Evolutionary conservation across 2,113 vertebrate species (phyloP), one percentile per base, ranked within the genome.

Genomic region (Crocuta crocuta): DNA sequence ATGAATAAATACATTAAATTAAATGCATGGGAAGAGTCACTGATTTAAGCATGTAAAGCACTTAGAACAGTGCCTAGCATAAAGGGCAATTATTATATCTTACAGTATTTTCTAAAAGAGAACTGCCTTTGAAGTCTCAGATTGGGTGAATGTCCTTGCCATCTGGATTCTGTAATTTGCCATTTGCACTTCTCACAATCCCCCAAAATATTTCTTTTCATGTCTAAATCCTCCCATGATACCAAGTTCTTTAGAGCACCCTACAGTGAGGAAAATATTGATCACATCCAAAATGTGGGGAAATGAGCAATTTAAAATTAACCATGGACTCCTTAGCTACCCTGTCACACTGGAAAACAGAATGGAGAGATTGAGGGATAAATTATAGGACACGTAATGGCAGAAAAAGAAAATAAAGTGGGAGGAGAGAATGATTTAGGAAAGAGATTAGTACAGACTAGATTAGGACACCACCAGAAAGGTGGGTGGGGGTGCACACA

Each of bases 341-440:
- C 24, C 24, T 24, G 16, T 73, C 31, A 24, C 19, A 89, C 26
- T 74, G 81, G 61, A 78, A 82, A 91, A 87, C 4, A 95, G 89
- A 86, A 43, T 73, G 33, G 53, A 91, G 82, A 74, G 39, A 61
- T 10, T 53, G 63, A 89, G 39, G n/a, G 10, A 31, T 21, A 84
- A 83, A 85, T 74, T 33, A 61, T 23, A 84, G 73, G 74, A 74
- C 33, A 19, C 45, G 24, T 15, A 78, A 87, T 4, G 5, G 16
- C 48, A 95, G n/a, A 89, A 31, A 73, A 76, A 88, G 63, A 71
- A 93, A 93, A 88, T 35, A 78, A 79, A 90, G 24, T 21, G n/a
- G 53, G n/a, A 81, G 7, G 24, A 53, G 19, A 90, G 28, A 31
- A 55, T 13, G 26, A 58, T 23, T 80, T 66, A 82, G 24, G 81